Conservation (phyloP, 2,888 invertebrate genomes). For the Epirrhoe tristata region DNA sequence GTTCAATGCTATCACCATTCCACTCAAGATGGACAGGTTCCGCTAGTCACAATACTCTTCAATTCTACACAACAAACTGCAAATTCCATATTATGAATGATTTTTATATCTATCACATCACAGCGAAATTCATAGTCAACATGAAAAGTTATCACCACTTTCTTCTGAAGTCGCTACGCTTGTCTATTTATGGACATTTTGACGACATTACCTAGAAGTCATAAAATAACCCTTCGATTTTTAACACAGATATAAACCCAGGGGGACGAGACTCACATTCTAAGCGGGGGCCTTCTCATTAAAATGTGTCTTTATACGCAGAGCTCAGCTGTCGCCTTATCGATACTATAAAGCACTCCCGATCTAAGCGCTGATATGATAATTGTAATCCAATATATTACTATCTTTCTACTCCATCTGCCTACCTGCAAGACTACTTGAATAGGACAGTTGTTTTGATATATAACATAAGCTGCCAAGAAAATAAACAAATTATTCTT, state of each 20-base stretch:
- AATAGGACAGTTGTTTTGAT: conserved; percentile 31
- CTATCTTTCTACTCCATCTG: conserved; percentile 61
- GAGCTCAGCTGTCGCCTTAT: conserved; percentile 75
- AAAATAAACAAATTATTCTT: conserved; percentile 22
- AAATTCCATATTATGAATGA: background rate
- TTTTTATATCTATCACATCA: background rate
- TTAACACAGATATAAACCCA: conserved; percentile 60
- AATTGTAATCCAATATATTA: conserved; percentile 78
- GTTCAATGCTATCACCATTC: conserved; percentile 63
- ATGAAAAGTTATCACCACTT: conserved; percentile 24
- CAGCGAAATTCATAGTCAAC: conserved; percentile 19
- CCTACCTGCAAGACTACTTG: conserved; percentile 52
- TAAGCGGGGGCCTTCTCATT: conserved; percentile 68
- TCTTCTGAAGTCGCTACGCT: conserved; percentile 26
- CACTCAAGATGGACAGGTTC: conserved; percentile 53
- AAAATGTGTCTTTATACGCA: conserved; percentile 74
- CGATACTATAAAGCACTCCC: conserved; percentile 68
- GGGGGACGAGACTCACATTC: conserved; percentile 66
- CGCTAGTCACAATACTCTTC: conserved; percentile 23
- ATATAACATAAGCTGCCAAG: conserved; percentile 22
- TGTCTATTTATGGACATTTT: conserved; percentile 38
- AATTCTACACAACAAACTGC: background rate
- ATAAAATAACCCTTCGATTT: conserved; percentile 65
- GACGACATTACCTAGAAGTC: conserved; percentile 46
- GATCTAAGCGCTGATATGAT: conserved; percentile 75